Conservation (phyloP, 2,113 vertebrate genomes). For the Podiceps cristatus region DNA sequence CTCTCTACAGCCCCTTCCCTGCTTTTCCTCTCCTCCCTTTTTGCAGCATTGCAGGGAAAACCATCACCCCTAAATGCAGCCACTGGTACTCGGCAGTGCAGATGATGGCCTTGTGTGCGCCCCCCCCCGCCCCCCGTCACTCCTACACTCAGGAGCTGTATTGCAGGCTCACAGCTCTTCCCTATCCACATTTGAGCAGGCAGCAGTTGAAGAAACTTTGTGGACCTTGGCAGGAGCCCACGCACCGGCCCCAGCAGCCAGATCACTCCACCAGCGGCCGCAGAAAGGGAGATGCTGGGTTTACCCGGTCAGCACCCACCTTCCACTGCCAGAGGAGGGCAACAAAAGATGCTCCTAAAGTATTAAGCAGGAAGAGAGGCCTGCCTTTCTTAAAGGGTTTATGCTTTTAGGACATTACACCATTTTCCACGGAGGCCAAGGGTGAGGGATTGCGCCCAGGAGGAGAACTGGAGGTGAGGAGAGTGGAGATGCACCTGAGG, state of each 20-base stretch:
- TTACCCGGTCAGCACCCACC: background rate
- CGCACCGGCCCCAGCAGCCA: background rate
- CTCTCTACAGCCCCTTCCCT: background rate
- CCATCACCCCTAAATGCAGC: fast-evolving
- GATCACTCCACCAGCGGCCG: fast-evolving
- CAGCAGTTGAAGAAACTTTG: background rate
- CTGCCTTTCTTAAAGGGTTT: background rate
- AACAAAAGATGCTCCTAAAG: background rate
- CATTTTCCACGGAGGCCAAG: background rate
- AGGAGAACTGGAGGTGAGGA: background rate
- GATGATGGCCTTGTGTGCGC: background rate
- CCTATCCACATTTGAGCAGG: background rate
- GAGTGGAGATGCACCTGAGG: no score
- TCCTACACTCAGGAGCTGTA: background rate
- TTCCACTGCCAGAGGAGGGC: background rate
- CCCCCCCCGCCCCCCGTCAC: background rate
- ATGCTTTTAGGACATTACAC: background rate
- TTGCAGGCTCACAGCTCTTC: background rate
- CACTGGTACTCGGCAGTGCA: background rate
- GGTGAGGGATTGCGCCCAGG: background rate
- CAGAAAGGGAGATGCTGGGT: background rate
- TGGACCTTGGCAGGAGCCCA: background rate
- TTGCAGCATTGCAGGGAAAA: background rate
- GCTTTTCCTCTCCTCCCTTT: background rate
- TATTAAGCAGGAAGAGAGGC: background rate